phyloP scores from a whole-genome alignment of 2,797 vertebrate genomes.

The Hemibagrus guttatus region DNA sequence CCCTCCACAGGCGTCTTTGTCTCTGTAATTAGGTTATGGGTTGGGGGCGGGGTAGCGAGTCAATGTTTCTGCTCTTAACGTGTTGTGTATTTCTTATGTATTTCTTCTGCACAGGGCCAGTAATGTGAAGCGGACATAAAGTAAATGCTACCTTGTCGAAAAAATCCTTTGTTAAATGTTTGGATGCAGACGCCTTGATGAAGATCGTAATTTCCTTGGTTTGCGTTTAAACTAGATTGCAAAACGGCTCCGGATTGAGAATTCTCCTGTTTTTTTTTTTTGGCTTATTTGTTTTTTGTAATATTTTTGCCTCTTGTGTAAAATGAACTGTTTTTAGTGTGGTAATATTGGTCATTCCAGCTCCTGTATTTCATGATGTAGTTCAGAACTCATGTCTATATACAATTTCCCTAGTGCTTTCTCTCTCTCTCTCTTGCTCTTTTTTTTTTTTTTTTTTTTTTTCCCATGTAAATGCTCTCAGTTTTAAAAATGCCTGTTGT shows the following conservation, averaged over 20 bases:
- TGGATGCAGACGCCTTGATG: slow-evolving; percentile 99
- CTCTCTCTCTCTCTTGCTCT: background rate
- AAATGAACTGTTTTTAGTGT: slow-evolving; percentile 98
- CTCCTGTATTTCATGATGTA: slow-evolving; percentile 88
- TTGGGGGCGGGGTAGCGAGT: slow-evolving; percentile 71
- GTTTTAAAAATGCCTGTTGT: slow-evolving; percentile 96
- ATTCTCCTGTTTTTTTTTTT: slow-evolving; percentile 41
- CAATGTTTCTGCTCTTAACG: slow-evolving; percentile 95
- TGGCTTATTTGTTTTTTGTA: slow-evolving; percentile 43
- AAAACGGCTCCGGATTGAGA: slow-evolving; percentile 86
- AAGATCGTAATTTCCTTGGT: slow-evolving; percentile 99
- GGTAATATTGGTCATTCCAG: slow-evolving; percentile 99
- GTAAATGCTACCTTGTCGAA: slow-evolving; percentile 99
- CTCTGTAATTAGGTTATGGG: slow-evolving; percentile 79
- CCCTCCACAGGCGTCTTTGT: slow-evolving; percentile 73
- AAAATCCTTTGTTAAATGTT: slow-evolving; percentile 99
- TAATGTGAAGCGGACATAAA: slow-evolving; percentile 99
- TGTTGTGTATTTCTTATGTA: slow-evolving; percentile 99
- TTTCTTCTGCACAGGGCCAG: slow-evolving; percentile 99
- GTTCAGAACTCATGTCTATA: slow-evolving; percentile 96
- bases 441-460: slow-evolving; percentile 60
- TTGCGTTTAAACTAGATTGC: slow-evolving; percentile 87
- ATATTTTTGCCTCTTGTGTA: slow-evolving; percentile 82
- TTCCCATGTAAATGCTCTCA: slow-evolving; percentile 99
- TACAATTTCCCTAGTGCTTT: slow-evolving; percentile 57